Base-by-base conservation (phyloP, 2,888 invertebrate genomes). In the Apamea epomidion region DNA sequence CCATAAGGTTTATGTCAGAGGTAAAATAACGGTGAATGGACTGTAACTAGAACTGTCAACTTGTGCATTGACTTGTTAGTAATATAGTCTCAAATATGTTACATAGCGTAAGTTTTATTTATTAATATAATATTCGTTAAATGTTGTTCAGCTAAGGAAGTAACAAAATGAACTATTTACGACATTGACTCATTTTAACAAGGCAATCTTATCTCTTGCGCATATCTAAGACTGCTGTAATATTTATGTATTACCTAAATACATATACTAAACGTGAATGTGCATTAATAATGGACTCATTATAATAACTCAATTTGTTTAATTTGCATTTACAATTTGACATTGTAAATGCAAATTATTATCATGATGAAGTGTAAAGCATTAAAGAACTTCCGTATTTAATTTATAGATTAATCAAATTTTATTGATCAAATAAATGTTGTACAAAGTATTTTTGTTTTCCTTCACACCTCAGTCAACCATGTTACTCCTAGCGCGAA, bases 381-480 rank as follows among this genome's bases (percentile, higher is more conserved):
- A 74, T 74, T 45, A 32, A 32, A 37, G n/a, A 60, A 83, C 62
- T 77, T 76, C 69, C 37, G 65, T 83, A 68, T 83, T 77, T 78
- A 54, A 78, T 78, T 67, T 48, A 67, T 78, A 73, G 70, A 81
- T 68, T 80, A 67, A 71, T 86, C 51, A 82, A 86, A 80, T 42
- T 68, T 67, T 83, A 76, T 78, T 86, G 77, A 86, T 87, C 84
- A 86, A 84, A 81, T 84, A 86, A 87, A 75, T 83, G 71, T 76
- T 78, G 51, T 78, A 74, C 62, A 70, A 78, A 70, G 2, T 25
- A 8, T 62, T 14, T 48, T 45, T 67, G 29, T 48, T 81, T 58
- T 58, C 25, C 25, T 42, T 58, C 2, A 18, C 1, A 10, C 21
- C 29, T 16, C 6, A 0, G 21, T 21, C 14, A 8, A 32, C 1